phyloP scores from a whole-genome alignment of 2,888 invertebrate species.

The Drosophila tripunctata region DNA sequence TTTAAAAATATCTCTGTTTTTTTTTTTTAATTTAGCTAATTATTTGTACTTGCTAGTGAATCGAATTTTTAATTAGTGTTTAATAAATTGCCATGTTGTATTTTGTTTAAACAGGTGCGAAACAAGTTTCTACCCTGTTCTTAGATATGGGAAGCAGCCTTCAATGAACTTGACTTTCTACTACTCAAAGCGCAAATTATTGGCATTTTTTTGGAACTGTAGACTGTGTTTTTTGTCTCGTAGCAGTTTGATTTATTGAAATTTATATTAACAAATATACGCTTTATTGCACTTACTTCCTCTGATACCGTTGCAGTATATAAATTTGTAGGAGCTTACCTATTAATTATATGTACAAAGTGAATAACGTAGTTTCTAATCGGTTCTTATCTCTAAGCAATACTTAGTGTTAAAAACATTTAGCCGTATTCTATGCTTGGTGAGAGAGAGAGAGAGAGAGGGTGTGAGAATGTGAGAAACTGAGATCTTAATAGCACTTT shows the following conservation, averaged over 20 bases:
- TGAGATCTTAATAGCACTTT: neutral
- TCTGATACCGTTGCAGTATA: neutral
- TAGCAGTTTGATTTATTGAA: neutral
- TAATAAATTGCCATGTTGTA: neutral
- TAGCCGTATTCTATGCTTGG: neutral
- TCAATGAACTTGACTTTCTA: conserved; percentile 1
- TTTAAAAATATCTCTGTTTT: too few relatives aligned
- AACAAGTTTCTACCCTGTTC: neutral
- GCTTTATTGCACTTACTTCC: neutral
- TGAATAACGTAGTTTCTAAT: neutral
- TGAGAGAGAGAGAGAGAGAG: neutral
- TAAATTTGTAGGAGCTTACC: neutral
- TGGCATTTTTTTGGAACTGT: too few relatives aligned
- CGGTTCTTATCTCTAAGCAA: neutral
- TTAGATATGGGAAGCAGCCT: too few relatives aligned
- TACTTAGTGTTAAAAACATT: neutral
- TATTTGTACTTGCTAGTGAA: neutral
- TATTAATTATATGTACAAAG: neutral
- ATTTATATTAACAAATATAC: neutral
- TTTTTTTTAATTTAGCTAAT: too few relatives aligned
- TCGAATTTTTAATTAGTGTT: neutral
- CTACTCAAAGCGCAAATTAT: too few relatives aligned
- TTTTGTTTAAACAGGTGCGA: neutral
- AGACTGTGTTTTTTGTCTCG: too few relatives aligned
- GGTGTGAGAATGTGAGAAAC: neutral